Conservation (phyloP, 23 tunicate species). For the Ciona savignyi region DNA sequence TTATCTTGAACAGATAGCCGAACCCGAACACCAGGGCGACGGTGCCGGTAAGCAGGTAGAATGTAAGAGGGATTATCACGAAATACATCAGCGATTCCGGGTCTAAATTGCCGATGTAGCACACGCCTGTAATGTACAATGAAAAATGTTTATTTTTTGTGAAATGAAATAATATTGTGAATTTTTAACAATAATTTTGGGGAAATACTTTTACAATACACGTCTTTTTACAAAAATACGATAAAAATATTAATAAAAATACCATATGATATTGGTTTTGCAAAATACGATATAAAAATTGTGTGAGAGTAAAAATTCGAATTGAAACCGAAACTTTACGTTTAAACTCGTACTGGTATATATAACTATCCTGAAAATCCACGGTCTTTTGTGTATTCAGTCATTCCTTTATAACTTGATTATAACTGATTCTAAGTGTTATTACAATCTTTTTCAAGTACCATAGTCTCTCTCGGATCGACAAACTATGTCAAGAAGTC, state of each 20-base stretch:
- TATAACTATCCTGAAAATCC: background rate
- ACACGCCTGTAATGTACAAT: conserved; percentile 45
- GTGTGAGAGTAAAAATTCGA: too few species aligned
- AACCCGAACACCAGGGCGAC: conserved; percentile 48
- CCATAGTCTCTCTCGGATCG: background rate
- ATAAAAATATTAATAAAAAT: too few species aligned
- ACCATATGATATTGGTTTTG: too few species aligned
- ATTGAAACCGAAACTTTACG: too few species aligned
- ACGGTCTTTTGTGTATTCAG: background rate
- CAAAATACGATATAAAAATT: too few species aligned
- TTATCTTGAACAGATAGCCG: conserved; percentile 52
- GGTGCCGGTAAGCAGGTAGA: conserved; percentile 56
- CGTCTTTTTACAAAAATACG: too few species aligned
- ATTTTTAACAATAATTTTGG: too few species aligned
- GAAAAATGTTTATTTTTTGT: too few species aligned
- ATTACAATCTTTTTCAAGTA: background rate
- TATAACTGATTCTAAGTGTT: background rate
- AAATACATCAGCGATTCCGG: conserved; percentile 50
- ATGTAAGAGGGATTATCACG: conserved; percentile 63
- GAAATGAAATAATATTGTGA: background rate
- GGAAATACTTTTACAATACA: too few species aligned
- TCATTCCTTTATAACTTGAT: background rate
- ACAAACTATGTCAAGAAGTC: background rate
- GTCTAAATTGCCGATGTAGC: conserved; percentile 76
- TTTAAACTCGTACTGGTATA: too few species aligned